These are phyloP conservation scores for Halictus rubicundus DNA, from an alignment of 1,140 invertebrate genomes.

Conservation along the genomic window DNA sequence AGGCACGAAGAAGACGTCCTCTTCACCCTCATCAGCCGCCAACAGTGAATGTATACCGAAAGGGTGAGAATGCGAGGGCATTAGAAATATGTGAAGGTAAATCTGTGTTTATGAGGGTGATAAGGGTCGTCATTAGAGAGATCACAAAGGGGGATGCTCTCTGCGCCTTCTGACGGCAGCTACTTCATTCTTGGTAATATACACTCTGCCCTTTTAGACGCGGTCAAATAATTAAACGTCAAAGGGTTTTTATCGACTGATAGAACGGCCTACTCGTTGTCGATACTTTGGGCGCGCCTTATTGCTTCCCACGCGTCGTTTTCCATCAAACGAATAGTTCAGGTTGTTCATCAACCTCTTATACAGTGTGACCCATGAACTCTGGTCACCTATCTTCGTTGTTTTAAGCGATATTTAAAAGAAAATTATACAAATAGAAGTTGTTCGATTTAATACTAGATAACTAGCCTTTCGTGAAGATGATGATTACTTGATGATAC, in stretches of 20 bases:
- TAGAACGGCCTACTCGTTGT: no score
- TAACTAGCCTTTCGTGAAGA: no score
- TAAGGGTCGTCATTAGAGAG: constrained; percentile 62
- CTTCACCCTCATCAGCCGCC: constrained; percentile 46
- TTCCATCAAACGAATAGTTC: no score
- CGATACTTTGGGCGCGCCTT: no score
- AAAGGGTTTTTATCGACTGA: neutral
- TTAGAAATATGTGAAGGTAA: constrained; percentile 59
- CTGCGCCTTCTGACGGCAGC: constrained; percentile 27
- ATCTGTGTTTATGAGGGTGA: constrained; percentile 64
- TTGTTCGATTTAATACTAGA: no score
- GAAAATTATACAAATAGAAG: no score
- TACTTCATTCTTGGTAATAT: constrained; percentile 16
- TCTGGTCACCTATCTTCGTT: no score
- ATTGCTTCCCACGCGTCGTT: no score
- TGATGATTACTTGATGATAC: no score
- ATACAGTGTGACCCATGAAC: no score
- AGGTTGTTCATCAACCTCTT: no score
- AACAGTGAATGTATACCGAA: constrained; percentile 43
- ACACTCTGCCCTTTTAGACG: neutral
- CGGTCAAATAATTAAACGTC: constrained; percentile 18
- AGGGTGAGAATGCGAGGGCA: constrained; percentile 46
- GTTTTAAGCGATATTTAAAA: no score
- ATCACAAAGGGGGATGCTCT: constrained; percentile 52
- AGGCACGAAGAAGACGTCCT: constrained; percentile 47